These are phyloP conservation scores for Catostylus mosaicus DNA, from an alignment of 30 jellyfish, hydroid and myxozoan species.

Conservation along the genomic window DNA sequence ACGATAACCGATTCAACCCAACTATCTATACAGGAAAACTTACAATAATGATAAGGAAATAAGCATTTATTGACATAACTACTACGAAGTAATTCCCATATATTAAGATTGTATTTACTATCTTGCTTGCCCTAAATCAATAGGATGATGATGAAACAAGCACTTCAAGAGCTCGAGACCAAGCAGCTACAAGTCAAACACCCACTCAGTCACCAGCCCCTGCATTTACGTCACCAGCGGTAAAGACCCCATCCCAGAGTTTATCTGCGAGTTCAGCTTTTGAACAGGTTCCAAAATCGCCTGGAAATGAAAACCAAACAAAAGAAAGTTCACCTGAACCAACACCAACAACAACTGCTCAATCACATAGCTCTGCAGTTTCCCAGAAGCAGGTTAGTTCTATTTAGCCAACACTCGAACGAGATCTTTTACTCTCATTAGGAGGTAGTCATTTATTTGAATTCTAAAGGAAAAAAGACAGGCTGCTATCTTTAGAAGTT, in stretches of 20 bases:
- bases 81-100: too few species aligned
- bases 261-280: conserved; percentile 5
- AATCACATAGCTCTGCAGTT: background rate
- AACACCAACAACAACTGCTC: conserved; percentile 16
- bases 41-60: too few species aligned
- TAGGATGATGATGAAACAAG: conserved; percentile 6
- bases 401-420: too few species aligned
- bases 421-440: too few species aligned
- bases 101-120: too few species aligned
- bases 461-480: too few species aligned
- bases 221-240: conserved; percentile 9
- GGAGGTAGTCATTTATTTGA: too few species aligned
- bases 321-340: conserved; percentile 15
- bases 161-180: conserved; percentile 14
- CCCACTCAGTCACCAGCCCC: conserved; percentile 25
- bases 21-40: too few species aligned
- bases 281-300: conserved; percentile 7
- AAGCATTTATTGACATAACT: too few species aligned
- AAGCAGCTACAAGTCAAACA: conserved; percentile 10
- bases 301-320: conserved; percentile 4
- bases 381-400: conserved; percentile 25
- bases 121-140: too few species aligned
- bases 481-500: too few species aligned
- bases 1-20: too few species aligned
- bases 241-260: conserved; percentile 11